A percentile compares a stretch with the other conserved stretches of the same genome.
Conservation (phyloP, 2,888 invertebrate species). For the Drosophila paranaensis region DNA sequence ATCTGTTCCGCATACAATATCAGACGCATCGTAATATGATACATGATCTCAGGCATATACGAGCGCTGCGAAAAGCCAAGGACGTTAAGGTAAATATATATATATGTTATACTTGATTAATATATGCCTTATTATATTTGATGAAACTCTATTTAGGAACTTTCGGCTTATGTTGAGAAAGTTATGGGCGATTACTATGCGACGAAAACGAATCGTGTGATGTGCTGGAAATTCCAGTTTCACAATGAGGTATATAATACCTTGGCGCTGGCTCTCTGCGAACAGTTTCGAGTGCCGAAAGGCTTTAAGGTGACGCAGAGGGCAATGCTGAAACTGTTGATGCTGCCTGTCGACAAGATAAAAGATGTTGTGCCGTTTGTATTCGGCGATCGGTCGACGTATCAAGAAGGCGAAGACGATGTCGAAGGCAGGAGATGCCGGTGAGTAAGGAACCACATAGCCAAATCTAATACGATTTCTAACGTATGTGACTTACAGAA, state of each 20-base stretch:
- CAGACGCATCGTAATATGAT: slow-evolving; percentile 82
- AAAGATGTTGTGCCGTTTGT: slow-evolving; percentile 73
- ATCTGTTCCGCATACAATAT: slow-evolving; percentile 80
- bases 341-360: slow-evolving; percentile 66
- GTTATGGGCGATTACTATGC: slow-evolving; percentile 82
- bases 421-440: slow-evolving; percentile 23
- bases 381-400: slow-evolving; percentile 82
- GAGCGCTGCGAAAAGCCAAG: slow-evolving; percentile 57
- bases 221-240: slow-evolving; percentile 84
- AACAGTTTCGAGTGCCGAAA: slow-evolving; percentile 62
- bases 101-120: too few relatives aligned
- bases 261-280: slow-evolving; percentile 75
- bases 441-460: slow-evolving; percentile 15
- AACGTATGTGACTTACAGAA: slow-evolving; percentile 41
- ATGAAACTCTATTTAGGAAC: slow-evolving; percentile 19
- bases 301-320: slow-evolving; percentile 9
- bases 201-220: slow-evolving; percentile 80
- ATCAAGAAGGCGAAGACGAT: slow-evolving; percentile 75
- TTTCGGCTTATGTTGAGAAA: slow-evolving; percentile 74
- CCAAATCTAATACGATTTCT: too few relatives aligned
- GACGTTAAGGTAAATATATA: slow-evolving; percentile 56
- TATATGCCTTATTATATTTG: too few relatives aligned
- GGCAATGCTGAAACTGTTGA: slow-evolving; percentile 58
- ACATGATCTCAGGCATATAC: slow-evolving; percentile 70
- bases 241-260: slow-evolving; percentile 83